Conservation (phyloP, 2,888 invertebrate species). For the Hermodice carunculata region DNA sequence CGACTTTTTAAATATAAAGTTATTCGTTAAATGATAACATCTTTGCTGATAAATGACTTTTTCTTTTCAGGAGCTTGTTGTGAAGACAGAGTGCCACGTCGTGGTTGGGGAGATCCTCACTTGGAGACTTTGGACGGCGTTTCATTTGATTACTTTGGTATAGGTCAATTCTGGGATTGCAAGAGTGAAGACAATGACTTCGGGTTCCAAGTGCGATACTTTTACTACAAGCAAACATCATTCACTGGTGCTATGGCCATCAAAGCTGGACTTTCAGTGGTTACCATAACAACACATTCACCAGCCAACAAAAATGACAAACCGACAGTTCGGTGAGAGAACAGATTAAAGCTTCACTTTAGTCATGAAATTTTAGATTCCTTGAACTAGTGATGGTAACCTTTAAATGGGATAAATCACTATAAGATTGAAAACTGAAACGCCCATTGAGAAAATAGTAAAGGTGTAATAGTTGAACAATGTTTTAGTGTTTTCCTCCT, state of each 20-base stretch:
- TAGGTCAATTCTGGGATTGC: slow-evolving; percentile 28
- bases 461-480: too few species aligned
- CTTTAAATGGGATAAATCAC: too few species aligned
- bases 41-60: neutral
- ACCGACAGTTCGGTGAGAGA: slow-evolving; percentile 2
- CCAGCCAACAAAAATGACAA: neutral
- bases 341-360: neutral
- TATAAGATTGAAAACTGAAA: too few species aligned
- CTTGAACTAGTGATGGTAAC: too few species aligned
- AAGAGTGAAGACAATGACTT: slow-evolving; percentile 20
- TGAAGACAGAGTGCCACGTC: neutral
- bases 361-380: too few species aligned
- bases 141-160: slow-evolving; percentile 19
- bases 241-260: slow-evolving; percentile 22
- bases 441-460: too few species aligned
- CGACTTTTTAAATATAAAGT: too few species aligned
- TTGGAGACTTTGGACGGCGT: slow-evolving; percentile 12
- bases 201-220: slow-evolving; percentile 21
- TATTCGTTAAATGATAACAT: neutral
- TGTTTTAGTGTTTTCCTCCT: too few species aligned
- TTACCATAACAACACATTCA: slow-evolving; percentile 18
- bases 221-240: slow-evolving; percentile 17
- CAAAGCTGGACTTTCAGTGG: slow-evolving; percentile 9
- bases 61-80: slow-evolving; percentile 2
- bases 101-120: slow-evolving; percentile 12